These are phyloP conservation scores for Chorisops tibialis DNA, from an alignment of 2,888 invertebrate genomes.

Conservation along the genomic window DNA sequence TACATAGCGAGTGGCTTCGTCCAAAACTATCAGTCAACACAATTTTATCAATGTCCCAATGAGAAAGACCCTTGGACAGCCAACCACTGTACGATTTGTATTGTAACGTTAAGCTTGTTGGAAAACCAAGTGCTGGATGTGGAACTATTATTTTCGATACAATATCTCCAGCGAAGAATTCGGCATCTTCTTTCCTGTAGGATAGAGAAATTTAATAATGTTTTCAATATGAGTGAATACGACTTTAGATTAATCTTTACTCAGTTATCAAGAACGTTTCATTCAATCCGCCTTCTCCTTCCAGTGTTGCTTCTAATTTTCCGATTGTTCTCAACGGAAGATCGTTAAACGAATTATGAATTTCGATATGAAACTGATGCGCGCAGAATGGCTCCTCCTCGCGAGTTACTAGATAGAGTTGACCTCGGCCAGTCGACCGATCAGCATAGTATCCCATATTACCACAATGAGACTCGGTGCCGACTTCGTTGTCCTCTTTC, in stretches of 20 bases:
- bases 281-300: conserved; percentile 77
- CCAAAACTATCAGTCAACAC: conserved; percentile 82
- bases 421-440: conserved; percentile 75
- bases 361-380: conserved; percentile 80
- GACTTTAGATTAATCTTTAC: conserved; percentile 53
- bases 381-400: conserved; percentile 93
- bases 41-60: conserved; percentile 79
- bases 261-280: conserved; percentile 86
- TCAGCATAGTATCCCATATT: conserved; percentile 95
- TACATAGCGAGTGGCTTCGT: conserved; percentile 78
- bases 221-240: neutral
- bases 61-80: conserved; percentile 78
- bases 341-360: conserved; percentile 69
- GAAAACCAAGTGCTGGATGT: conserved; percentile 78
- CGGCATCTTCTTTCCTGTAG: conserved; percentile 74
- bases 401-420: conserved; percentile 82
- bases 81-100: conserved; percentile 89
- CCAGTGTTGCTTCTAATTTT: conserved; percentile 72
- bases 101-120: conserved; percentile 68
- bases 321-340: conserved; percentile 63
- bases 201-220: neutral
- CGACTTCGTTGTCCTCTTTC: conserved; percentile 45
- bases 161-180: conserved; percentile 67
- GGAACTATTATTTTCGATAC: conserved; percentile 82
- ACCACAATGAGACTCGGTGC: conserved; percentile 65